These are phyloP conservation scores for Cryptoblepharus egeriae DNA, from an alignment of 2,797 vertebrate species.

Conservation along the genomic window DNA sequence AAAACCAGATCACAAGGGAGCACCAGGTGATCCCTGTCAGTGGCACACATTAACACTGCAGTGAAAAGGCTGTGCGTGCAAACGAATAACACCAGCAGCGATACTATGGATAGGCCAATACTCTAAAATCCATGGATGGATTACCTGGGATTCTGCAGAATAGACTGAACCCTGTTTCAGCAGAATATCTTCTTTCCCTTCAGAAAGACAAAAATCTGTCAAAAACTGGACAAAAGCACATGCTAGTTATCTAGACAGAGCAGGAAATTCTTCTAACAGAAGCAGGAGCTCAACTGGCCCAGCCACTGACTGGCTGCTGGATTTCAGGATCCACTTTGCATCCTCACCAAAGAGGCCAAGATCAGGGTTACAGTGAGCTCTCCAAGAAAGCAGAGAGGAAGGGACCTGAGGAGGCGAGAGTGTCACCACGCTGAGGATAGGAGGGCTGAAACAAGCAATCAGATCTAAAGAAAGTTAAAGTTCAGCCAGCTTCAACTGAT, in stretches of 20 bases:
- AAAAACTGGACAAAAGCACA: constrained; percentile 9
- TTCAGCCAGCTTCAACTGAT: background rate
- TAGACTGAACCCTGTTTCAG: constrained; percentile 86
- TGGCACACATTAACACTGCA: background rate
- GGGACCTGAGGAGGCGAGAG: no score
- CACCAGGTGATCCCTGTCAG: background rate
- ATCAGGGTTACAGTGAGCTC: background rate
- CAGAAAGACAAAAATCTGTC: constrained; percentile 58
- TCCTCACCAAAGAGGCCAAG: background rate
- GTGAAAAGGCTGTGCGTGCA: background rate
- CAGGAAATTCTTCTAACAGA: background rate
- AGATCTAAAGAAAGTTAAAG: no score
- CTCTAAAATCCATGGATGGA: background rate
- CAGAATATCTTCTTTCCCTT: constrained; percentile 91
- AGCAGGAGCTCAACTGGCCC: background rate
- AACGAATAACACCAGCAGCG: background rate
- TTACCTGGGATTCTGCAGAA: constrained; percentile 87
- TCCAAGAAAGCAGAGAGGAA: background rate
- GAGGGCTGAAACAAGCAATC: background rate
- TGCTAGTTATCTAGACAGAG: background rate
- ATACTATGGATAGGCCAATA: background rate
- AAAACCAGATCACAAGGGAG: background rate
- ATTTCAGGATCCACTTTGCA: background rate
- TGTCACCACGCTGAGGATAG: background rate
- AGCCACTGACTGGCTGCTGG: background rate